A percentile compares a stretch with the other conserved stretches of the same genome.
Evolutionary conservation across 2,797 vertebrate species (phyloP).

Genomic region (Ctenopoma multispine): DNA sequence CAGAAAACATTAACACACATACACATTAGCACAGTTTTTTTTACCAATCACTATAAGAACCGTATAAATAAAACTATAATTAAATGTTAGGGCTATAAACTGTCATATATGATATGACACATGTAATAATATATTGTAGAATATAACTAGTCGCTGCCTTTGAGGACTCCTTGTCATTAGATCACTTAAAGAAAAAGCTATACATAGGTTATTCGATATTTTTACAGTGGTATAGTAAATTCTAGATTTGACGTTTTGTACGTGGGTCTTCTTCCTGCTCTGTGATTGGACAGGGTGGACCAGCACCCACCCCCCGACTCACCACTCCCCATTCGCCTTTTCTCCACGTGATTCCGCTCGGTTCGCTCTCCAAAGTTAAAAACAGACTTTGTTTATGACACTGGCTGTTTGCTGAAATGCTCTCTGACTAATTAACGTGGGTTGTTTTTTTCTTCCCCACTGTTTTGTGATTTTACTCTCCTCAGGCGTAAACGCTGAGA

Average conservation of each 20-base stretch:
- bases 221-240: not conserved
- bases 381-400: slow-evolving; percentile 86
- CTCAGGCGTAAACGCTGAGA: slow-evolving; percentile 29
- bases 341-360: slow-evolving; percentile 74
- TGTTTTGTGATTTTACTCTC: not conserved
- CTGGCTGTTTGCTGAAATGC: slow-evolving; percentile 69
- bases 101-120: not conserved
- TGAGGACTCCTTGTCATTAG: too few species aligned
- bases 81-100: not conserved
- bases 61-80: not conserved
- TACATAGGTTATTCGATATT: not conserved
- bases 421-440: slow-evolving; percentile 44
- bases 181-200: too few species aligned
- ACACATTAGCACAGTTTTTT: too few species aligned
- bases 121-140: too few species aligned
- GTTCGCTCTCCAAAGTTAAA: slow-evolving; percentile 83
- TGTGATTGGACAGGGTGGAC: slow-evolving; percentile 71
- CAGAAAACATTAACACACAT: not conserved
- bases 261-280: not conserved
- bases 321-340: slow-evolving; percentile 72
- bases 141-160: too few species aligned
- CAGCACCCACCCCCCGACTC: slow-evolving; percentile 70
- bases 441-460: not conserved
- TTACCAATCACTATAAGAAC: not conserved
- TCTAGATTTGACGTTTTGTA: not conserved